Conservation (phyloP, 2,797 vertebrate species). For the Coendou prehensilis region DNA sequence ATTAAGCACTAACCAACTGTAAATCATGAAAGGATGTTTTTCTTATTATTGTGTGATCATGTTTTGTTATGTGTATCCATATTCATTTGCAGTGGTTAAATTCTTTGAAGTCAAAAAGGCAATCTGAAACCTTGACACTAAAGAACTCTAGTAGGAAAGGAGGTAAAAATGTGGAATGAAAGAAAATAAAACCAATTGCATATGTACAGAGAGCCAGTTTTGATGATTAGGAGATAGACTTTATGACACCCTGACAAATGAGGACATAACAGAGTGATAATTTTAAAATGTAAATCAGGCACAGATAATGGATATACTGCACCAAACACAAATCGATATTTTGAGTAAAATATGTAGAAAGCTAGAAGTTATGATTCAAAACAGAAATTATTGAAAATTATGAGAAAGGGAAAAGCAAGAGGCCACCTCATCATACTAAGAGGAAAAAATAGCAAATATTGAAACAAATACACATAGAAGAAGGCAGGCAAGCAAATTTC, state of each 20-base stretch:
- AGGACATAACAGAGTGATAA: background rate
- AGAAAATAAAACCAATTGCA: background rate
- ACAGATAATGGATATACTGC: background rate
- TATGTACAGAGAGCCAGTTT: background rate
- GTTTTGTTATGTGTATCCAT: background rate
- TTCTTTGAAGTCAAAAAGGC: background rate
- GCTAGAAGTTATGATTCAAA: background rate
- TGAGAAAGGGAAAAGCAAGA: background rate
- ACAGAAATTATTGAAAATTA: background rate
- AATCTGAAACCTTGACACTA: background rate
- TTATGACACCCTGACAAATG: background rate
- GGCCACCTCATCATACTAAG: background rate
- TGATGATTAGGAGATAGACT: background rate
- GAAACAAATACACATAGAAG: background rate
- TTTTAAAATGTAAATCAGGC: background rate
- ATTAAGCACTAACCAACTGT: background rate
- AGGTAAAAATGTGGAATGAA: background rate
- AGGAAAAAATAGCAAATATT: background rate
- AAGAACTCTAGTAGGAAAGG: background rate
- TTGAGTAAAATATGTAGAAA: background rate
- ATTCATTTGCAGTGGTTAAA: background rate
- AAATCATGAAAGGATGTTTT: background rate
- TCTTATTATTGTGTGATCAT: background rate
- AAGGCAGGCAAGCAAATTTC: background rate
- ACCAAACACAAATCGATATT: background rate